These are phyloP conservation scores for Meandrina meandrites DNA, from an alignment of 92 coral and sea anemone species.

Conservation along the genomic window DNA sequence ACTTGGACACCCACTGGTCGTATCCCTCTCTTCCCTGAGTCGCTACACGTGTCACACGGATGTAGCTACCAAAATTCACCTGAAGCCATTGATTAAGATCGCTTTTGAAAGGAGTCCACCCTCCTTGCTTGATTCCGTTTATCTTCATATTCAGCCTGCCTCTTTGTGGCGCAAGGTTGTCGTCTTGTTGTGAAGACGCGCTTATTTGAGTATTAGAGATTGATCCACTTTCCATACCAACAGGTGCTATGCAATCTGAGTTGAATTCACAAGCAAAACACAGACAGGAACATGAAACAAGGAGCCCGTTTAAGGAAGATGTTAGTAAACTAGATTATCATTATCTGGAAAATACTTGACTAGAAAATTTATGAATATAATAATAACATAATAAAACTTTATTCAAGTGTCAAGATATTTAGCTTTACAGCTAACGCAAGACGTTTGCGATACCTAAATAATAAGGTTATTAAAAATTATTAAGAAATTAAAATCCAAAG, in stretches of 20 bases:
- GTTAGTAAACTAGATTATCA: no score
- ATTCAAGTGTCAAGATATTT: no score
- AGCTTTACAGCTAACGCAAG: no score
- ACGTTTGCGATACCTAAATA: no score
- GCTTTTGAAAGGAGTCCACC: background rate
- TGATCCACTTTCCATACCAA: conserved; percentile 41
- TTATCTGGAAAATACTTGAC: no score
- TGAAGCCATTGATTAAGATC: conserved; percentile 27
- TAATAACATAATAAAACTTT: no score
- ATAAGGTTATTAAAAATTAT: no score
- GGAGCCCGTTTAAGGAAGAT: background rate
- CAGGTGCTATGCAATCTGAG: conserved; percentile 30
- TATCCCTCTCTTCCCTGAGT: conserved; percentile 5
- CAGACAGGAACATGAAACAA: background rate
- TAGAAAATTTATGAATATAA: no score
- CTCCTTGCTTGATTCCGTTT: background rate
- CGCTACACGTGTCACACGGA: conserved; percentile 1
- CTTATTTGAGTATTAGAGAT: conserved; percentile 26
- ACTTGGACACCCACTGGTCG: background rate
- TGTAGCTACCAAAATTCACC: conserved; percentile 6
- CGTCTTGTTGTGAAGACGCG: conserved; percentile 19
- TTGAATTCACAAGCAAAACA: background rate
- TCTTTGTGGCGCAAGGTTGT: background rate
- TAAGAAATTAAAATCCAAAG: no score
- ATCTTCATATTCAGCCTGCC: conserved; percentile 4